Conservation (phyloP, 2,113 vertebrate species). For the Rhinolophus ferrumequinum region DNA sequence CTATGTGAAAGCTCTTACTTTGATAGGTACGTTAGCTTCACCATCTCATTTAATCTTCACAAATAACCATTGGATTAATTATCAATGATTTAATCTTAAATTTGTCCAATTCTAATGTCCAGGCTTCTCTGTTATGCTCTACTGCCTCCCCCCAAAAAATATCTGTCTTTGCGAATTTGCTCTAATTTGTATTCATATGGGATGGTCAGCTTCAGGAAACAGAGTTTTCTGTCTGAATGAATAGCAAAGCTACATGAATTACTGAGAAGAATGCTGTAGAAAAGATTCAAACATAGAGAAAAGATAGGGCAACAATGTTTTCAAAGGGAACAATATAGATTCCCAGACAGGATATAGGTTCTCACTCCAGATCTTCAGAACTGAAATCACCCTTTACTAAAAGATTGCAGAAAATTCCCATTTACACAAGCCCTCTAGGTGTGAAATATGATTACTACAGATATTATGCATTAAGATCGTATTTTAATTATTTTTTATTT, state of each 20-base stretch:
- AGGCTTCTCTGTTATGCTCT: neutral
- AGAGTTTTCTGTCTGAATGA: neutral
- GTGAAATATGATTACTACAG: neutral
- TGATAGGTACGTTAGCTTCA: neutral
- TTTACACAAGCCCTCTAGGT: neutral
- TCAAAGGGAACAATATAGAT: neutral
- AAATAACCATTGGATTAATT: neutral
- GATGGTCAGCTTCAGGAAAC: neutral
- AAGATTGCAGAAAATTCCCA: neutral
- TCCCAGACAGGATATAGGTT: neutral
- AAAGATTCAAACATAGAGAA: neutral
- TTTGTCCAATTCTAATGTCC: neutral
- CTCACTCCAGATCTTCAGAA: neutral
- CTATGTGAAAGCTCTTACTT: neutral
- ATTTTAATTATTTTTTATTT: neutral
- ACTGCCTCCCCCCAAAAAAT: neutral
- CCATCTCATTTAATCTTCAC: neutral
- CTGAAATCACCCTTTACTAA: neutral
- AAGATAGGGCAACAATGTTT: neutral
- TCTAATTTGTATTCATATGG: neutral
- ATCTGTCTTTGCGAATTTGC: neutral
- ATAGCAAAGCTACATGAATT: neutral
- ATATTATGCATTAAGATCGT: neutral
- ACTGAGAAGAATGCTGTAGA: neutral
- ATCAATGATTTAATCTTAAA: neutral